Evolutionary conservation across 1,140 invertebrate genomes (phyloP).

Genomic region (Ruditapes philippinarum): DNA sequence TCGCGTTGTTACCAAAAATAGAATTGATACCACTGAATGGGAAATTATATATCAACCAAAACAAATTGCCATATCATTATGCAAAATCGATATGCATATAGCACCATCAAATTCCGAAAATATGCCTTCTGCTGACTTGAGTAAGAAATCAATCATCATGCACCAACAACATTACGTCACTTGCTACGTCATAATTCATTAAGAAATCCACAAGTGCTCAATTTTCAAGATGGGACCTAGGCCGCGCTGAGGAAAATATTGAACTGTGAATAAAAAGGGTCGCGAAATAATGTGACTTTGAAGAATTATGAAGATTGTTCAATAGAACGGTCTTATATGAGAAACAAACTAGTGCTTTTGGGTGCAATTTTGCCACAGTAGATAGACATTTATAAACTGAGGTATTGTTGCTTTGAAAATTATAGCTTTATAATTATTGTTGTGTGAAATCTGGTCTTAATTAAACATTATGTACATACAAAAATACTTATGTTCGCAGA

Average conservation of each 20-base stretch:
- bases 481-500: not conserved
- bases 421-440: conserved; percentile 66
- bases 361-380: conserved; percentile 42
- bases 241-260: not conserved
- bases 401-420: conserved; percentile 49
- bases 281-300: not conserved
- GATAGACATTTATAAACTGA: conserved; percentile 30
- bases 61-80: conserved; percentile 57
- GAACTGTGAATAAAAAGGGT: conserved; percentile 8
- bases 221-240: conserved; percentile 51
- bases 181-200: conserved; percentile 56
- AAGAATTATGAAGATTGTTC: not conserved
- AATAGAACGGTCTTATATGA: not conserved
- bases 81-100: conserved; percentile 47
- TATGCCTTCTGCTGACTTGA: conserved; percentile 38
- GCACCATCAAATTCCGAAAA: conserved; percentile 43
- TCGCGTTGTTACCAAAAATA: not conserved
- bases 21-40: conserved; percentile 27
- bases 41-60: conserved; percentile 25
- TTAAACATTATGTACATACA: conserved; percentile 44
- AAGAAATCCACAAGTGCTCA: conserved; percentile 69
- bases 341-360: conserved; percentile 29
- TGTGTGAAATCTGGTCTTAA: conserved; percentile 66
- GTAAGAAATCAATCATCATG: conserved; percentile 39
- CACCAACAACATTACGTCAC: conserved; percentile 37